A percentile compares a stretch with the other conserved stretches of the same genome.
Evolutionary conservation across 2,797 vertebrate species (phyloP).

Genomic region (Chelmon rostratus): DNA sequence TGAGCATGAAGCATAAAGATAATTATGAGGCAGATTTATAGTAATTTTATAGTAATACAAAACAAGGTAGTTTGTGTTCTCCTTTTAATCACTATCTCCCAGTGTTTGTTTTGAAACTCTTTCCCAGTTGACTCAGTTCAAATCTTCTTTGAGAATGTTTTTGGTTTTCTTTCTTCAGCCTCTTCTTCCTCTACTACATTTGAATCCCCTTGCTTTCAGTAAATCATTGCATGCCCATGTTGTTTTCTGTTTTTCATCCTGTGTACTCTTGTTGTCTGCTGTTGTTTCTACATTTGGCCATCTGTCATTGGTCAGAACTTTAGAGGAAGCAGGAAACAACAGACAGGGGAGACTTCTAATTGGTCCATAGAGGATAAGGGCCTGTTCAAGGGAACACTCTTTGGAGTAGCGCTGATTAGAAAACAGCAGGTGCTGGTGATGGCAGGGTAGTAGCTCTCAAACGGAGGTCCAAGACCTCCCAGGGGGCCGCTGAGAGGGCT

Average conservation of each 20-base stretch:
- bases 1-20: neutral
- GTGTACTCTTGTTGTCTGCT: constrained; percentile 33
- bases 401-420: constrained; percentile 63
- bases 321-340: constrained; percentile 67
- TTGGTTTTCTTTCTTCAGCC: neutral
- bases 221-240: neutral
- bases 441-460: constrained; percentile 44
- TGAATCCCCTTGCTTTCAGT: constrained; percentile 6
- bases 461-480: constrained; percentile 54
- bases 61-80: neutral
- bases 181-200: neutral
- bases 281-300: constrained; percentile 62
- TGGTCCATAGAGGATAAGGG: constrained; percentile 75
- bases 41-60: neutral
- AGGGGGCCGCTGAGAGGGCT: constrained; percentile 19
- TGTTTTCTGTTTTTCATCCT: constrained; percentile 18
- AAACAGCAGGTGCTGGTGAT: constrained; percentile 73
- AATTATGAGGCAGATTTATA: neutral
- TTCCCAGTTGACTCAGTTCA: neutral
- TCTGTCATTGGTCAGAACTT: constrained; percentile 80
- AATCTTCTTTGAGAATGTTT: neutral
- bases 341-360: constrained; percentile 72
- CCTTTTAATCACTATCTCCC: neutral
- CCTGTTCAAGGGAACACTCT: constrained; percentile 52
- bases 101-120: constrained; percentile 6